Percentiles rank a stretch among this genome's conserved stretches.
Evolutionary conservation across 2,888 invertebrate species (phyloP).

Genomic region (Synanthedon formicaeformis): DNA sequence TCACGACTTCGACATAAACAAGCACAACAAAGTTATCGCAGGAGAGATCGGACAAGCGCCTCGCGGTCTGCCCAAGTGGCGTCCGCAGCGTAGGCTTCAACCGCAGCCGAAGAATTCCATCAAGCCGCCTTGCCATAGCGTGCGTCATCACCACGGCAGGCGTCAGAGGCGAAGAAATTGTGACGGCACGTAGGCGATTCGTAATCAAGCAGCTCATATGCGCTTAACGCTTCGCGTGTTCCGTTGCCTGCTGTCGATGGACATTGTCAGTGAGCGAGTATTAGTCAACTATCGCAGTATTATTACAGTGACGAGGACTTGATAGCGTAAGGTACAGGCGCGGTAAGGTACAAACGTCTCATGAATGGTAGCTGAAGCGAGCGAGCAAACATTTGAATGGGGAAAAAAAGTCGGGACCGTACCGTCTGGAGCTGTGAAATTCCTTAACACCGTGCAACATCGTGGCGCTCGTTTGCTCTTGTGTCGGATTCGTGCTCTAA

Average conservation of each 20-base stretch:
- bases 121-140: conserved; percentile 49
- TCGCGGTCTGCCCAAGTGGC: conserved; percentile 37
- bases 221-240: conserved; percentile 68
- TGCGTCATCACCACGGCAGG: conserved; percentile 60
- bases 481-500: conserved; percentile 61
- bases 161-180: conserved; percentile 59
- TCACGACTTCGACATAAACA: conserved; percentile 72
- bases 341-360: conserved; percentile 51
- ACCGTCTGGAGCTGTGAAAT: conserved; percentile 62
- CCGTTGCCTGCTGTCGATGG: conserved; percentile 65
- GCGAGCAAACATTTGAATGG: conserved; percentile 63
- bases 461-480: conserved; percentile 64
- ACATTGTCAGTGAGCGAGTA: conserved; percentile 68
- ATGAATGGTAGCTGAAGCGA: conserved; percentile 65
- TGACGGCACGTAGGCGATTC: conserved; percentile 53
- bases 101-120: conserved; percentile 48
- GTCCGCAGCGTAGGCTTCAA: conserved; percentile 55
- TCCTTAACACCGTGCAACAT: conserved; percentile 66
- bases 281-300: conserved; percentile 71
- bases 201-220: conserved; percentile 49
- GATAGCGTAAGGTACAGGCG: conserved; percentile 61
- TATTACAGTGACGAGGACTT: conserved; percentile 69
- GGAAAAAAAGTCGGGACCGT: conserved; percentile 48
- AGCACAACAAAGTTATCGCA: conserved; percentile 71
- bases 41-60: conserved; percentile 30